Evolutionary conservation across 2,888 invertebrate species (phyloP), one percentile per base, ranked within the genome.

Genomic region (Spodoptera picta): DNA sequence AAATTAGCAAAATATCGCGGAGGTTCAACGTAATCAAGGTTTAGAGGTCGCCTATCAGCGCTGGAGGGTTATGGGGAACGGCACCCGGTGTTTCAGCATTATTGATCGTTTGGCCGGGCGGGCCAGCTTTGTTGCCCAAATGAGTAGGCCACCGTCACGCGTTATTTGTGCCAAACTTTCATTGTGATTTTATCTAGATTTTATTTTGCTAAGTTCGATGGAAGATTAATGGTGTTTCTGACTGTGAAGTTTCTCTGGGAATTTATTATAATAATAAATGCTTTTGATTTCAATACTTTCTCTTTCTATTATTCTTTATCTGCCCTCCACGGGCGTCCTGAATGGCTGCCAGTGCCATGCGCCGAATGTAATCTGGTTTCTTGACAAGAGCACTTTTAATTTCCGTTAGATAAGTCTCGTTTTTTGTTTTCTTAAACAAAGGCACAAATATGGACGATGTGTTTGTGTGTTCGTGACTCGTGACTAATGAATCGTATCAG

Each of bases 101-200:
- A 81, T 81, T 61, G 81, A 81, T 79, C 78, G 78, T 14, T 10
- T n/a, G 67, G 73, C 54, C 58, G 60, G 63, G 65, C 76, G 62
- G 63, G 54, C 61, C 55, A 65, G 69, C 73, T 59, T 73, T 57
- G 66, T 70, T 58, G 68, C 63, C 60, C 73, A 66, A 81, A 70
- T 72, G 82, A 75, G 75, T 73, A 59, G 61, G 60, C 68, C 52
- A 56, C 63, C 66, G 77, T 52, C 75, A 76, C 74, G 70, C 69
- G 58, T 73, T 73, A 75, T 75, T 72, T 66, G 65, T 68, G 74
- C 56, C 61, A 68, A 75, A 68, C 50, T 66, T 70, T 71, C 65
- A 75, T 73, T 79, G 69, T 75, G 67, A 81, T 77, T 79, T 68
- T 79, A 77, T 75, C 73, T 72, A 60, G 57, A 59, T 61, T 64